These are phyloP conservation scores for Cygnus olor DNA, from an alignment of 2,797 vertebrate genomes.

Conservation along the genomic window DNA sequence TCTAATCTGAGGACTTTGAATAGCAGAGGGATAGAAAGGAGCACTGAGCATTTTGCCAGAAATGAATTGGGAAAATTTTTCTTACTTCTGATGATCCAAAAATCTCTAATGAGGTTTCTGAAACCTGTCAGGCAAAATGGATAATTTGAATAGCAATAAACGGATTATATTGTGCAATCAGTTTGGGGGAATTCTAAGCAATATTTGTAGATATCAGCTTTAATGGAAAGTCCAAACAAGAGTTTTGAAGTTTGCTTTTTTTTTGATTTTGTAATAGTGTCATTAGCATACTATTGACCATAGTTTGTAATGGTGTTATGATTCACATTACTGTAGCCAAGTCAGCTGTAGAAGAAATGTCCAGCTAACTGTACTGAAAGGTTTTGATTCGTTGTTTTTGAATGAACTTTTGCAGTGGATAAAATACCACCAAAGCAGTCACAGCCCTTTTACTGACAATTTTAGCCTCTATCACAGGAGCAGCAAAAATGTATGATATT, in stretches of 20 bases:
- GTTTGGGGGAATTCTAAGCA: background rate
- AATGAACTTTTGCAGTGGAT: background rate
- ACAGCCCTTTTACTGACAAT: background rate
- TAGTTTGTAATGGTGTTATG: background rate
- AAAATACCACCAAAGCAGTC: background rate
- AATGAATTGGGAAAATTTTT: background rate
- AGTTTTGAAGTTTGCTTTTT: background rate
- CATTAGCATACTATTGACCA: background rate
- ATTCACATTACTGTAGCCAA: background rate
- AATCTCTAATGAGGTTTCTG: background rate
- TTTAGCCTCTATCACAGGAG: background rate
- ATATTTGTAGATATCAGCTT: conserved; percentile 25
- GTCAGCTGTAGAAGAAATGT: background rate
- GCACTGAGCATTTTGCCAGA: background rate
- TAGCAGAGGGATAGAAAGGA: background rate
- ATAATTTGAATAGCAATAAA: conserved; percentile 5
- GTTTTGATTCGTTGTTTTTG: background rate
- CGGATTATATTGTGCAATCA: background rate
- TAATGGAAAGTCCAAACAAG: background rate
- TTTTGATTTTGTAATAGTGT: background rate
- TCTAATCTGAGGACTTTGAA: background rate
- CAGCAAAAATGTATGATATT: background rate
- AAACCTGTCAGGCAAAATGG: conserved; percentile 23
- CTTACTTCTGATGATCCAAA: background rate
- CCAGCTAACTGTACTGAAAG: background rate